A percentile compares a stretch with the other conserved stretches of the same genome.
Conservation (phyloP, 2,113 vertebrate species). For the Hypocryptadius cinnamomeus region DNA sequence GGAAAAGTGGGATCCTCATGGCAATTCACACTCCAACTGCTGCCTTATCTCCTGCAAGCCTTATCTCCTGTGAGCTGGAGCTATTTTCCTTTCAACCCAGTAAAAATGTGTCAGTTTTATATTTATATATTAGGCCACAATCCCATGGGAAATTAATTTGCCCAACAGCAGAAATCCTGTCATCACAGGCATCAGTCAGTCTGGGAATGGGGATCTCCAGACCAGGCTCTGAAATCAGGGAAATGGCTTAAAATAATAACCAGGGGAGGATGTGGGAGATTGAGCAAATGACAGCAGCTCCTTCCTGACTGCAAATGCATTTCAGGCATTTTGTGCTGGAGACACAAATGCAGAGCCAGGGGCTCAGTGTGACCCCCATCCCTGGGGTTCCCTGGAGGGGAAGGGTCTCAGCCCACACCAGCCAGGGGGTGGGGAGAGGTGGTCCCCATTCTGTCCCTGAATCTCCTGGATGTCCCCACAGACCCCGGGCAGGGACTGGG, state of each 20-base stretch:
- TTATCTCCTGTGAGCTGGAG: conserved; percentile 8
- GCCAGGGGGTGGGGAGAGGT: rapidly evolving
- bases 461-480: neutral
- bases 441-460: neutral
- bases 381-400: neutral
- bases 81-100: neutral
- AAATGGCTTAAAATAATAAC: neutral
- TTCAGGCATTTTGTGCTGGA: neutral
- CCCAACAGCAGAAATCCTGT: conserved; percentile 42
- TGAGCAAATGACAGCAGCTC: neutral
- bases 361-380: rapidly evolving
- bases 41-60: neutral
- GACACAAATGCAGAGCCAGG: neutral
- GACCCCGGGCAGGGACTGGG: rapidly evolving
- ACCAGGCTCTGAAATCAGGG: neutral
- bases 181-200: conserved; percentile 16
- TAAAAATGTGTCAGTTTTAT: conserved; percentile 30
- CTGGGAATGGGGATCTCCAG: conserved; percentile 47
- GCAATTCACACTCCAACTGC: neutral
- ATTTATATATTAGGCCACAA: neutral
- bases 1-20: conserved; percentile 9
- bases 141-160: conserved; percentile 43
- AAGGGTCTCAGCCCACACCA: neutral
- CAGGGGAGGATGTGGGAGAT: neutral
- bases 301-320: neutral